Evolutionary conservation across 1,140 invertebrate genomes (phyloP), one percentile per base, ranked within the genome.

Genomic region (Heliconius hewitsoni): DNA sequence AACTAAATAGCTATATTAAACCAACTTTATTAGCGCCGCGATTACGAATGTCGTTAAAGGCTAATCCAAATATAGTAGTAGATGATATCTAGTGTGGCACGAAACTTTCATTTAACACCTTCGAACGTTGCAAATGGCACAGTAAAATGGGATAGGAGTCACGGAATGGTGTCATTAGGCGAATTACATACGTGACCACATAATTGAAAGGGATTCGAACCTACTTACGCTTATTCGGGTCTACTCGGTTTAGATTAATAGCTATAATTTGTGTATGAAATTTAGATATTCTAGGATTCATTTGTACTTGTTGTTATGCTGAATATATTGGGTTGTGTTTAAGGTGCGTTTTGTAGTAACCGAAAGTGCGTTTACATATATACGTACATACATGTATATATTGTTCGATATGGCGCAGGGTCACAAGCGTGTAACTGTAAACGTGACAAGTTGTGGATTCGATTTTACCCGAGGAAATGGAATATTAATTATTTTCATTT

Each of bases 91-190:
- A 46, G 52, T 78, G 73, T 82, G 83, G 86, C 88, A 88, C 84
- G 84, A 86, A 88, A 89, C 78, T 82, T 86, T 85, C 88, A 90
- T 90, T 89, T 86, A 86, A 84, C 86, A 87, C 87, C 87, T 89
- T 76, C 72, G 79, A 82, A 86, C 82, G 80, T 77, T 75, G 82
- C 77, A 81, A 87, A 85, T 79, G 83, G 79, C 80, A 80, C 79
- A 84, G 81, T 82, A 86, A 89, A 85, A 83, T 83, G 72, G 74
- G 85, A 86, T 83, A 77, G 77, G 73, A 84, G 86, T 87, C 88
- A 89, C 83, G 88, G 74, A 89, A 88, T 85, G 85, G 81, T 82
- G 83, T 87, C 88, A 88, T 89, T 89, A 89, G 82, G 79, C 80
- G 81, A 86, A 85, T 85, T 89, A 85, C 78, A 84, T 80, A 88